Evolutionary conservation across 2,113 vertebrate genomes (phyloP).

Genomic region (Ia io): DNA sequence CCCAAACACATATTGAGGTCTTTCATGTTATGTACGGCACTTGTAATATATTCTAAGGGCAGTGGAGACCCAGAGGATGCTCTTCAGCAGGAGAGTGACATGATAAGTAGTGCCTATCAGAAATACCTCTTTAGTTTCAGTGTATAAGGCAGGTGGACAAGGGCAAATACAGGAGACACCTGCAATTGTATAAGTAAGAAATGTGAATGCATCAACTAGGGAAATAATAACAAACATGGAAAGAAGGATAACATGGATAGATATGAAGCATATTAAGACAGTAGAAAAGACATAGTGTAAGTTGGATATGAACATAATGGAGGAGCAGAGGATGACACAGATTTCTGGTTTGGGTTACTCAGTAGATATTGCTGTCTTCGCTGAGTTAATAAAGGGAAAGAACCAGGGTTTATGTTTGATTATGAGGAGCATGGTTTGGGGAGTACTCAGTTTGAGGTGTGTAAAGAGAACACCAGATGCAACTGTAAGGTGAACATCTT

Average conservation of each 20-base stretch:
- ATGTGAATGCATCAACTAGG: not conserved
- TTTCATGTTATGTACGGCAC: not conserved
- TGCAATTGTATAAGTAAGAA: not conserved
- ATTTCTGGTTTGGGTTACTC: not conserved
- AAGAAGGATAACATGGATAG: not conserved
- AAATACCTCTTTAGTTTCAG: not conserved
- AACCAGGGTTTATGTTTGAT: not conserved
- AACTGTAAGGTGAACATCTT: not conserved
- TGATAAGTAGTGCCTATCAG: not conserved
- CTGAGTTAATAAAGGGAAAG: not conserved
- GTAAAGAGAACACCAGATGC: not conserved
- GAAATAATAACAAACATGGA: not conserved
- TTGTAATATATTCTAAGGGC: not conserved
- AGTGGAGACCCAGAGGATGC: not conserved
- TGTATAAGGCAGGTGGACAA: not conserved
- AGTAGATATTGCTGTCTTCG: not conserved
- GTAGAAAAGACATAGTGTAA: not conserved
- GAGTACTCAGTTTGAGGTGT: not conserved
- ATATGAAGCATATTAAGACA: not conserved
- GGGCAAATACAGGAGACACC: not conserved
- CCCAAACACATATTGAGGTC: not conserved
- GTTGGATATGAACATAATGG: not conserved
- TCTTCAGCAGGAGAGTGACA: not conserved
- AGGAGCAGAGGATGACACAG: not conserved
- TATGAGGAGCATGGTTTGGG: not conserved